A percentile compares a stretch with the other conserved stretches of the same genome.
Conservation (phyloP, 2,888 invertebrate species). For the Boloria selene region DNA sequence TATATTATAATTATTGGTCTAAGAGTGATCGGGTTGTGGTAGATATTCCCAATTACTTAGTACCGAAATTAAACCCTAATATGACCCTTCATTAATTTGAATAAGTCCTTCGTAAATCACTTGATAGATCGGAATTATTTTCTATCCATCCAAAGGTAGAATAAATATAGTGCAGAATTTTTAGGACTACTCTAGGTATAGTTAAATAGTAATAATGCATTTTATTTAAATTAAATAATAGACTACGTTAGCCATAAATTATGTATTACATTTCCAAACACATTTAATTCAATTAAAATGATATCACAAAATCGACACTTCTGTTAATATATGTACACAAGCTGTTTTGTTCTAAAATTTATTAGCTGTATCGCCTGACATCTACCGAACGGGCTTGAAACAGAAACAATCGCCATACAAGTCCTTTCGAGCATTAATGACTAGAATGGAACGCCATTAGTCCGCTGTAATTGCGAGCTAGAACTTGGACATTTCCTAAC, state of each 20-base stretch:
- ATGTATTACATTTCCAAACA: neutral
- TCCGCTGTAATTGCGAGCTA: slow-evolving; percentile 41
- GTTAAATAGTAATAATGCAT: too few species aligned
- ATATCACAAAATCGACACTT: slow-evolving; percentile 6
- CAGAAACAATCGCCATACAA: slow-evolving; percentile 41
- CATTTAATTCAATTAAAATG: neutral
- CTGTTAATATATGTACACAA: slow-evolving; percentile 19
- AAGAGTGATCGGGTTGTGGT: too few species aligned
- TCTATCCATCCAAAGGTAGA: too few species aligned
- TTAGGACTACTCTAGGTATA: too few species aligned
- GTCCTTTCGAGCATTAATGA: slow-evolving; percentile 42
- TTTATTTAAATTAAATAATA: too few species aligned
- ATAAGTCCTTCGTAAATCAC: too few species aligned
- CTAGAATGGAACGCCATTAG: slow-evolving; percentile 43
- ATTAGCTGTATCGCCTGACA: slow-evolving; percentile 27
- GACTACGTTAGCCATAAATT: neutral
- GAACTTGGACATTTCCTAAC: slow-evolving; percentile 42
- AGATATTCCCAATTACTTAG: too few species aligned
- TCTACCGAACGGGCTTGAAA: slow-evolving; percentile 33
- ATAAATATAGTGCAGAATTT: too few species aligned
- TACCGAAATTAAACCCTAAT: too few species aligned
- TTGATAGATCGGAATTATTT: too few species aligned
- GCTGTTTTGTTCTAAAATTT: slow-evolving; percentile 21
- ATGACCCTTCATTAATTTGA: too few species aligned
- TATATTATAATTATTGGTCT: neutral